A percentile compares a stretch with the other conserved stretches of the same genome.
Evolutionary conservation across 2,797 vertebrate genomes (phyloP).

Genomic region (Macrochelys suwanniensis): DNA sequence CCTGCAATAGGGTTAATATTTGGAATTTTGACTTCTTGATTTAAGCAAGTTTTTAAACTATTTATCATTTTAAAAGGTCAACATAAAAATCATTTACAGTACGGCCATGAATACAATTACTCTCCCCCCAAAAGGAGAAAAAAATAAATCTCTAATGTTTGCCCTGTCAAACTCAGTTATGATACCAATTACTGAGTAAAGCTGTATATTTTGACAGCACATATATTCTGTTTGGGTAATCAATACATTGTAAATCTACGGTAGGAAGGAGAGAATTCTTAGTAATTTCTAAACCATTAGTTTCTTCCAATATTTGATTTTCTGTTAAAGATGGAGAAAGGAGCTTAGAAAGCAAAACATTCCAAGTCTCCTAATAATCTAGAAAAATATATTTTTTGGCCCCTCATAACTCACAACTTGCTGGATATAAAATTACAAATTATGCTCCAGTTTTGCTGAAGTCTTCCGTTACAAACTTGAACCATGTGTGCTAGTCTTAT

Average conservation of each 20-base stretch:
- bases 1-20: background rate
- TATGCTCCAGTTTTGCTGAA: background rate
- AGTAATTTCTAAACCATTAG: background rate
- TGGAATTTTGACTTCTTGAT: background rate
- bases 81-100: background rate
- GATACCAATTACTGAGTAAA: background rate
- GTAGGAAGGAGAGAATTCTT: slow-evolving; percentile 30
- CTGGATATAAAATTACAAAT: background rate
- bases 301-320: slow-evolving; percentile 41
- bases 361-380: slow-evolving; percentile 39
- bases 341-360: slow-evolving; percentile 63
- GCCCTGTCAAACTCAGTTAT: background rate
- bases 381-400: slow-evolving; percentile 64
- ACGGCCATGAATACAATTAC: fast-evolving
- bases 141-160: background rate
- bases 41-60: background rate
- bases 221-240: background rate
- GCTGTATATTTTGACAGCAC: background rate
- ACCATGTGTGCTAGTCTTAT: background rate
- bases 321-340: slow-evolving; percentile 30
- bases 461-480: slow-evolving; percentile 26
- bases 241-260: background rate
- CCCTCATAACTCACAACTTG: background rate
- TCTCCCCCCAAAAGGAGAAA: background rate
- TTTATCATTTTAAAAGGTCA: background rate